Evolutionary conservation across 1,140 invertebrate genomes (phyloP).

Genomic region (Pachypsylla venusta): DNA sequence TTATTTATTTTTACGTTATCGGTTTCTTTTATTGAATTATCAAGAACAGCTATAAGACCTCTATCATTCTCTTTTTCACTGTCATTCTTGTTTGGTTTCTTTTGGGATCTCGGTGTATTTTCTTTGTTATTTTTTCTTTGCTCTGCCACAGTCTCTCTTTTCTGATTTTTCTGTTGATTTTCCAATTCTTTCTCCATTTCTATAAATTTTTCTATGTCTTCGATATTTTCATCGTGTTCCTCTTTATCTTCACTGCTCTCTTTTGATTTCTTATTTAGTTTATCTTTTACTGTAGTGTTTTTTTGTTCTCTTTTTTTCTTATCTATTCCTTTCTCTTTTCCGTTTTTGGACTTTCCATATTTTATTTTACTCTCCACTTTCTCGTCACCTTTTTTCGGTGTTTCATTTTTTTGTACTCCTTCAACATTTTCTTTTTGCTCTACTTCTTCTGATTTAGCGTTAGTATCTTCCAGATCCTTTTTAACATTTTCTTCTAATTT

Average conservation of each 20-base stretch:
- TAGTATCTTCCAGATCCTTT: background rate
- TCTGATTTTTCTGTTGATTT: background rate
- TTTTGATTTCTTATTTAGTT: conserved; percentile 8
- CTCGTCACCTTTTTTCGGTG: no score
- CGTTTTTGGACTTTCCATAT: conserved; percentile 11
- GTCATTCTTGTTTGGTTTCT: conserved; percentile 21
- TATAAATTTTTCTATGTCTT: conserved; percentile 16
- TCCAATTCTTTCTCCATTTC: conserved; percentile 12
- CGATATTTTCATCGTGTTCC: conserved; percentile 18
- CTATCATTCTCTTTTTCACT: conserved; percentile 22
- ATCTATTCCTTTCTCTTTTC: conserved; percentile 13
- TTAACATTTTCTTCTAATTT: no score
- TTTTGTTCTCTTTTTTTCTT: background rate
- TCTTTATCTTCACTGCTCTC: conserved; percentile 16
- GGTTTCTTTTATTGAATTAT: conserved; percentile 25
- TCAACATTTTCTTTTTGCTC: conserved; percentile 9
- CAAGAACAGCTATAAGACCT: conserved; percentile 27
- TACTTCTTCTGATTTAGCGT: background rate
- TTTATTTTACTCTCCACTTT: conserved; percentile 5
- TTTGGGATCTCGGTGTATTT: background rate
- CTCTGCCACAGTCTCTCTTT: conserved; percentile 13
- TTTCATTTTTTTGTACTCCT: conserved; percentile 8
- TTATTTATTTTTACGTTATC: conserved; percentile 7
- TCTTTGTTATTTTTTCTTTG: conserved; percentile 13
- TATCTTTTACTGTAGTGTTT: conserved; percentile 13